Evolutionary conservation across 1,140 invertebrate species (phyloP), one percentile per base, ranked within the genome.

Genomic region (Drosophila subobscura): DNA sequence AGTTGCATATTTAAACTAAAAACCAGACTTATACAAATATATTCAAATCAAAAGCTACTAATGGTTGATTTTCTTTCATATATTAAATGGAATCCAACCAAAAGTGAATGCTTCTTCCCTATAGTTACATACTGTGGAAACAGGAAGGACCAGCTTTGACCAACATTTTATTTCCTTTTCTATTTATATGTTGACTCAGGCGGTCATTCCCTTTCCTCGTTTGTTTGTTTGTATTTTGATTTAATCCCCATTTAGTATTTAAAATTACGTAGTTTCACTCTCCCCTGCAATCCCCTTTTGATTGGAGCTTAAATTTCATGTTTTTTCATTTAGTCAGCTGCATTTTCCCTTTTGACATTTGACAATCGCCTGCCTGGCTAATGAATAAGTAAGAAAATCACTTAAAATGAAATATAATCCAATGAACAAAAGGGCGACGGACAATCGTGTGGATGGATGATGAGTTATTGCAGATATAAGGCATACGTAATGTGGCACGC

Each of bases 321-420:
- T 20, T 42, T 53, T 8, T 73, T 7, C 29, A 51, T 44, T 45
- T 54, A 22, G 44, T 49, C 81, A 85, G 80, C 80, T 85, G 80
- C 66, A 80, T 81, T 77, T 74, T 37, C 33, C 56, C 64, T 29
- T 56, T 59, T 71, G 59, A 52, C 16, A 51, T 77, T 77, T 60
- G 76, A 72, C 63, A 50, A 55, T 64, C n/a, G 6, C 14, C 8
- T 37, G 14, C 20, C 44, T 65, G 44, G 20, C 42, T 59, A 58
- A 51, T 46, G 41, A 65, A 73, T 72, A 54, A 42, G 20, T 33
- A 23, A 40, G 37, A 27, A n/a, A 25, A 53, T 85, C 54, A 42
- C 54, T 74, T 77, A 74, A 74, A 80, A 77, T 67, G 81, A 66
- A 86, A 85, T 27, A 46, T 58, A 74, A 85, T 85, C 71, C 49